Conservation (phyloP, 30 jellyfish, hydroid and myxozoan species). For the Hydra vulgaris region DNA sequence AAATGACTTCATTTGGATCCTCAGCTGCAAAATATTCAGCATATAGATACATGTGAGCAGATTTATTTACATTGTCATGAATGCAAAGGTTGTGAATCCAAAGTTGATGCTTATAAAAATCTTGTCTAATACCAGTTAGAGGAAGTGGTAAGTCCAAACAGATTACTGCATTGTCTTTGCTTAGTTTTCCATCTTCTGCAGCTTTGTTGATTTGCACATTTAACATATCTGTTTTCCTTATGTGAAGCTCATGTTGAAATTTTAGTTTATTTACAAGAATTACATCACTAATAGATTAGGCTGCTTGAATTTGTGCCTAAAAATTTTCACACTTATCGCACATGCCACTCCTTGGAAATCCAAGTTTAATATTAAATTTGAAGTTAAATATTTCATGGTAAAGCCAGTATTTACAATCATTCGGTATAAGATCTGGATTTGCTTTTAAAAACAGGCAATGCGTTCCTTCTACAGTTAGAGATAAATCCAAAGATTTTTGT, state of each 20-base stretch:
- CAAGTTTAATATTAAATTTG: not conserved
- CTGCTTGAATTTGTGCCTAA: not conserved
- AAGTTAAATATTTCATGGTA: not conserved
- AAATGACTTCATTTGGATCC: not conserved
- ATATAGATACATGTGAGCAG: not conserved
- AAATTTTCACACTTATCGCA: not conserved
- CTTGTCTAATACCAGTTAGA: not conserved
- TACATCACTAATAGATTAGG: not conserved
- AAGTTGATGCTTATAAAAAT: not conserved
- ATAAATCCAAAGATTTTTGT: too few species aligned
- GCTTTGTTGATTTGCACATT: not conserved
- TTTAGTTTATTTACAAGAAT: not conserved
- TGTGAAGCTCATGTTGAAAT: not conserved
- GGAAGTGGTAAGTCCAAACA: not conserved
- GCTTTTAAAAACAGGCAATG: not conserved
- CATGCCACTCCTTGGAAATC: not conserved
- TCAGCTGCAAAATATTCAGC: not conserved
- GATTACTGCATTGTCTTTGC: not conserved
- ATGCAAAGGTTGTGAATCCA: not conserved
- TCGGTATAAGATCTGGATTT: not conserved
- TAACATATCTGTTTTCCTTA: not conserved
- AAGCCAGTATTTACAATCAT: not conserved
- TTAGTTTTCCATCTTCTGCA: not conserved
- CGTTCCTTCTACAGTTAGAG: not conserved
- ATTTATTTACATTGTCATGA: not conserved